These are phyloP conservation scores for Hesperia comma DNA, from an alignment of 2,888 invertebrate genomes.

Conservation along the genomic window DNA sequence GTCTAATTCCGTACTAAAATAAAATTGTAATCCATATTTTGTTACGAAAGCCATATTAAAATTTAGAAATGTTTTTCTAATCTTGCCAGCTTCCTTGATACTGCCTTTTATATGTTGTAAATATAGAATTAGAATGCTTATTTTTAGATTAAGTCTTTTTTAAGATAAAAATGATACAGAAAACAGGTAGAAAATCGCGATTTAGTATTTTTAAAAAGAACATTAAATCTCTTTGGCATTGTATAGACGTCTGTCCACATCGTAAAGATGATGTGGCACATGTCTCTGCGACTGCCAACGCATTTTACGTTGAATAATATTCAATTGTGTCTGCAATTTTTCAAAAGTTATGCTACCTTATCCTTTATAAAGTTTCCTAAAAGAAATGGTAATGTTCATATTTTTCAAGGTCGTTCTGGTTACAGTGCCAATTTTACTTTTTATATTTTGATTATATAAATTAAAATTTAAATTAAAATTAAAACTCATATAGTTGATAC, in stretches of 20 bases:
- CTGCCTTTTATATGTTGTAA: constrained; percentile 78
- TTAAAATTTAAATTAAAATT: not conserved
- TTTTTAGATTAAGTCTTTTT: constrained; percentile 31
- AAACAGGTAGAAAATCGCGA: not conserved
- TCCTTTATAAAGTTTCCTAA: constrained; percentile 3
- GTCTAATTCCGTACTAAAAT: constrained; percentile 51
- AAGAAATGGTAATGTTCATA: not conserved
- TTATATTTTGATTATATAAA: not conserved
- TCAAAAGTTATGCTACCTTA: not conserved
- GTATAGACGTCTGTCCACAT: constrained; percentile 81
- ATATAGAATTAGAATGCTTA: constrained; percentile 60
- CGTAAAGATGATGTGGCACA: constrained; percentile 79
- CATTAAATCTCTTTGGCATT: constrained; percentile 52
- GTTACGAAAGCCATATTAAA: constrained; percentile 80
- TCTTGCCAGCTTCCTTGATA: constrained; percentile 82
- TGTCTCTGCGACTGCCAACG: constrained; percentile 72
- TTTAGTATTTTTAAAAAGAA: constrained; percentile 2
- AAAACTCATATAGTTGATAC: constrained; percentile 22
- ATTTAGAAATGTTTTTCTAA: constrained; percentile 77
- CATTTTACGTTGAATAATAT: constrained; percentile 19
- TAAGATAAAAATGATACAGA: not conserved
- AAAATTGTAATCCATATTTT: constrained; percentile 62
- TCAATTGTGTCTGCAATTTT: not conserved
- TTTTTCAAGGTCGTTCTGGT: not conserved
- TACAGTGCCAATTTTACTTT: not conserved